Evolutionary conservation across 2,888 invertebrate species (phyloP).

Genomic region (Salpingus planirostris): DNA sequence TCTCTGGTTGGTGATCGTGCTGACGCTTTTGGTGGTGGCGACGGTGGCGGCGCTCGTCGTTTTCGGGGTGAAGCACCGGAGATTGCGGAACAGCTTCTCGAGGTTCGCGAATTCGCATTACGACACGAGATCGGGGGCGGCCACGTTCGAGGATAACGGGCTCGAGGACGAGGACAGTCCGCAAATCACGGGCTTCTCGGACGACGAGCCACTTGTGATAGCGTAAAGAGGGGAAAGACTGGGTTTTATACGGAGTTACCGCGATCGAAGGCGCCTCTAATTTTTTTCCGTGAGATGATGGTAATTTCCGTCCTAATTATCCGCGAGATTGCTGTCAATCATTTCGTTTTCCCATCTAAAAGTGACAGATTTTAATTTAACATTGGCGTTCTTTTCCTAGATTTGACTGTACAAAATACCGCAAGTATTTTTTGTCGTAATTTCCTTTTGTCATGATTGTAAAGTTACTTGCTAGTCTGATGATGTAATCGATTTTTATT

Average conservation of each 20-base stretch:
- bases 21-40: constrained; percentile 44
- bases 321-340: too few species aligned
- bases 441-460: too few species aligned
- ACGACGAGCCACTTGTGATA: constrained; percentile 89
- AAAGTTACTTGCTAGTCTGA: too few species aligned
- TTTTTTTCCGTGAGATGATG: too few species aligned
- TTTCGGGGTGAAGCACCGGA: constrained; percentile 54
- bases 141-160: constrained; percentile 68
- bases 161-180: constrained; percentile 80
- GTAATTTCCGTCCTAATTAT: too few species aligned
- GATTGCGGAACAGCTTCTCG: constrained; percentile 68
- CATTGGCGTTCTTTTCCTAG: too few species aligned
- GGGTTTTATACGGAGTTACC: neutral
- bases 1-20: constrained; percentile 34
- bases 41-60: constrained; percentile 54
- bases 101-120: constrained; percentile 79
- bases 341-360: too few species aligned
- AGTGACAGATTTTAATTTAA: too few species aligned
- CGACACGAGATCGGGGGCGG: constrained; percentile 77
- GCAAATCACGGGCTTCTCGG: constrained; percentile 83
- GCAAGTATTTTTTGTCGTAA: too few species aligned
- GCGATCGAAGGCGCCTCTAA: too few species aligned
- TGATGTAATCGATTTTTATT: too few species aligned
- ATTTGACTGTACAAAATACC: too few species aligned
- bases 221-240: constrained; percentile 48